Base-by-base conservation (phyloP, 1,140 invertebrate species). In the Oscheius sp. region DNA sequence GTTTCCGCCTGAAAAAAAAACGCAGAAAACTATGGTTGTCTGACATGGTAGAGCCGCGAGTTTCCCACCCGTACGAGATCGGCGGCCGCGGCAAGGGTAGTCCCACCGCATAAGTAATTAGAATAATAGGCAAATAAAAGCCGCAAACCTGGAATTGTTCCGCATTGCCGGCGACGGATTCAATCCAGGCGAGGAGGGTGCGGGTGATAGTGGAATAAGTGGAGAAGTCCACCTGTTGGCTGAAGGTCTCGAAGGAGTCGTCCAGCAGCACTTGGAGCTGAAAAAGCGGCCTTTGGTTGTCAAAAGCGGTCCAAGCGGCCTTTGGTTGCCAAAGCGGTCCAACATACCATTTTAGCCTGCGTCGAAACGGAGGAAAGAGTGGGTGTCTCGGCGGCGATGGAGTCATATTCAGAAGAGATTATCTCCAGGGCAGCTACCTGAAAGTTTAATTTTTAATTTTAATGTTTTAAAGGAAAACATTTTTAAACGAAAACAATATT, bases 361-460 rank as follows among this genome's bases (percentile, higher is more conserved):
- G 79, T 36, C 4, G 80, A 77, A 15, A 59, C 46, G 18, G 68
- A 59, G 20, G 34, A 20, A 34, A 31, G 7, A 3, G 76, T 66
- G 74, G 80, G 68, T 20, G 68, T 46, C 18, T 73, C 75, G 15
- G 73, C 58, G 4, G 75, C 75, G 62, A 82, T 80, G 20, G 76
- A 73, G 58, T 82, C 81, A 69, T 82, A 82, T 62, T 82, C 81
- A 31, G 73, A 65, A 26, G 82, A 66, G 42, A 82, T 82, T 75
- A 82, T 79, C 66, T 82, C 79, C 13, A 82, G 38, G 3, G 82
- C 81, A 1, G 81, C 70, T 26, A 77, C 29, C 18, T 68, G 68
- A 15, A 68, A 58, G 55, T 58, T 80, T 75, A 34, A 74, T 79
- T 77, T 74, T 67, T 38, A 74, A 52, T 61, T 79, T n/a, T n/a